Evolutionary conservation across 2,888 invertebrate genomes (phyloP), one percentile per base, ranked within the genome.

Genomic region (Lasiommata megera): DNA sequence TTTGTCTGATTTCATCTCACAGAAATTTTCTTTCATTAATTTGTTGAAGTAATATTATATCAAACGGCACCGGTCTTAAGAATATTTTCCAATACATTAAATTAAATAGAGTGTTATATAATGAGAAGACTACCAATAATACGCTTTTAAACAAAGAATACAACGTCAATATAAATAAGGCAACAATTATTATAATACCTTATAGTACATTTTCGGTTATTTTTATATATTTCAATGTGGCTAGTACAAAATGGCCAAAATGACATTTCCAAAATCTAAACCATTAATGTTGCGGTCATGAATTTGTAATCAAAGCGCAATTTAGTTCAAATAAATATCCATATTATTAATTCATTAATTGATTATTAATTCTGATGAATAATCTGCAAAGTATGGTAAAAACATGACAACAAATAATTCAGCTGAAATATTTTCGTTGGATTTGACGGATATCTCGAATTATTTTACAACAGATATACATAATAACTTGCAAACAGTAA

Each of bases 401-500:
- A 3, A 55, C 58, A 0, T 65, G n/a, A n/a, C 65, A 8, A 53
- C 64, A n/a, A 65, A 69, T 16, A 70, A 71, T 17, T 51, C 60
- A 1, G 68, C 73, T 2, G 68, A 71, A 16, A 67, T 73, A 44
- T 74, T 74, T 34, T 71, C 76, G 71, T 59, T 79, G 14, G 73
- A 75, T 52, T 71, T 80, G 31, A 69, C 76, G 54, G 77, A 81
- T 47, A 57, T 75, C 1, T 77, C 82, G 1, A 78, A 76, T 62
- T 66, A 60, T n/a, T 61, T 79, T 80, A 5, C 68, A 73, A 55
- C 69, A 70, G 40, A 64, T 76, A 56, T 80, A 1, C 67, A 68
- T n/a, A 66, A 54, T 14, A 67, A 69, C 43, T 58, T 78, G 9
- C 62, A 63, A 67, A 69, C 38, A 56, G 75, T 0, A 70, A 72